Base-by-base conservation (phyloP, 1,140 invertebrate species). In the Stegodyphus mimosarum region DNA sequence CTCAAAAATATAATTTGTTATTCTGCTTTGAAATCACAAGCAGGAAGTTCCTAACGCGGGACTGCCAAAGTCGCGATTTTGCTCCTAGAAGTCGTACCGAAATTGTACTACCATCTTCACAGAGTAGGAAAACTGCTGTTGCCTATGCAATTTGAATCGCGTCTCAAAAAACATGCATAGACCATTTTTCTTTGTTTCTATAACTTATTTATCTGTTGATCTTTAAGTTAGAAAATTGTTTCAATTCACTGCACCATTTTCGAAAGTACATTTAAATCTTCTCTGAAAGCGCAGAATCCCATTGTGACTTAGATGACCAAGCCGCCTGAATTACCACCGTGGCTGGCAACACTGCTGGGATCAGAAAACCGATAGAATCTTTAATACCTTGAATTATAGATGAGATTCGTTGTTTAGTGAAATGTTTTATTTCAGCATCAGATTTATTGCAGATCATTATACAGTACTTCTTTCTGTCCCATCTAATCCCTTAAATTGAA, bases 41-140 rank as follows among this genome's bases (percentile, higher is more conserved):
- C 66, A n/a, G 74, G 49, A 55, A 86, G 52, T 50, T 75, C 70
- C 10, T 72, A 4, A 15, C 52, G 49, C 64, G 75, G 5, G 9
- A 71, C 83, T 50, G 55, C 63, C 6, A 55, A 18, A 67, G 7
- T 87, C 87, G 64, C 70, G 50, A 50, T 74, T 63, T 71, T 77
- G 69, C 77, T 85, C 73, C 10, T 74, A 78, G 7, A 71, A 80
- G 33, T 50, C 51, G 85, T 78, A 50, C 86, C 81, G 50, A 78
- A 75, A 77, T 60, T 60, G 1, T 60, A 60, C 5, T 78, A 55
- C 18, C 10, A 53, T n/a, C 18, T 64, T 77, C 53, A 6, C 17
- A 33, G 63, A 15, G 51, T 70, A 87, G 55, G 52, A 52, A 74
- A 18, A 7, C 64, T 7, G 33, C 66, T 15, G 51, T 33, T 7